Evolutionary conservation across 2,888 invertebrate species (phyloP), one percentile per base, ranked within the genome.

Genomic region (Diabrotica balteata): DNA sequence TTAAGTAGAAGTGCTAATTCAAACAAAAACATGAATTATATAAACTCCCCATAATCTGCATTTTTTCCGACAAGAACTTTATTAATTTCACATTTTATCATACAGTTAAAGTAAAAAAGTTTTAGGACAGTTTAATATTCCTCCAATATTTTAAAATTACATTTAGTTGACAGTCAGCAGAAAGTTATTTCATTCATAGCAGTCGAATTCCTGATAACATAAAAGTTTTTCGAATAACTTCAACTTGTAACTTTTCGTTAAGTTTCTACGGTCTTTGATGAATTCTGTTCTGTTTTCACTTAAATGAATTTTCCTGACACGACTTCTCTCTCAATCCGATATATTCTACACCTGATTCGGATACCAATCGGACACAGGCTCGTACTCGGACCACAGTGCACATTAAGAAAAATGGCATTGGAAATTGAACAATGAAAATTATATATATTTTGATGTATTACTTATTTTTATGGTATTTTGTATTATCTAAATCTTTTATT

Each of bases 261-360:
- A 55, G 57, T 58, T 9, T 32, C 50, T 17, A 10, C 10, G 43
- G 53, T 45, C 58, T 57, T 55, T 64, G 64, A 68, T 68, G 60
- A 68, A 63, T 68, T 64, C 61, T 53, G 61, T 58, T 61, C 64
- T 50, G 58, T 65, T 68, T 68, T 68, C 64, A 61, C 58, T 65
- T 65, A 64, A 60, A 50, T 49, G 57, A 54, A 68, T 64, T 64
- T 68, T 65, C 59, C 53, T 57, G 64, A 68, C 68, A 65, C 47
- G 68, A 61, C 68, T 68, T 68, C 52, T 60, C 68, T 60, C 60
- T 65, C 64, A 65, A 64, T 64, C 58, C 68, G 53, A 65, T 65
- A 68, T 60, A 68, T 62, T 67, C 64, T 51, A 64, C 68, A 68
- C 68, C 68, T 68, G 64, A 68, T 68, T 68, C 64, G 61, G 6